Conservation (phyloP, 1,140 invertebrate species). For the Eueides isabella region DNA sequence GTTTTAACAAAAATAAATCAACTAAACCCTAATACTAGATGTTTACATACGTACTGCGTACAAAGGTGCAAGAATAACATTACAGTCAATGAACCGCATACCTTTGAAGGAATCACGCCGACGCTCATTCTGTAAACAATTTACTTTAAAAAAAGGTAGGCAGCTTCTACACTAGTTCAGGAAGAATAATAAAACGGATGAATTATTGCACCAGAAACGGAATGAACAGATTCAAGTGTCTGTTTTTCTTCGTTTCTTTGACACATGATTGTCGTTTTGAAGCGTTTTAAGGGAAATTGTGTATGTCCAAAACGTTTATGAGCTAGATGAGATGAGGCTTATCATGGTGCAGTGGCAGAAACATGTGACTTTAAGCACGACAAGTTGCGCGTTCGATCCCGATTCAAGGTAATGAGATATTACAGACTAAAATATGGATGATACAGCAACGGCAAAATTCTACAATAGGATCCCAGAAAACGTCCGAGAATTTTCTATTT, state of each 20-base stretch:
- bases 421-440: no score
- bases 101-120: slow-evolving; percentile 48
- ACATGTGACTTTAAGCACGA: no score
- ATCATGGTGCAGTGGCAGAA: no score
- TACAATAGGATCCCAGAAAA: no score
- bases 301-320: no score
- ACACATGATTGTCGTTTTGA: no score
- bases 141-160: slow-evolving; percentile 34
- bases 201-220: slow-evolving; percentile 5
- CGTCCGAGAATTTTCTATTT: no score
- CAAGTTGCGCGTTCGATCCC: no score
- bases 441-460: no score
- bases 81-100: slow-evolving; percentile 67
- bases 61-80: slow-evolving; percentile 75
- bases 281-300: no score
- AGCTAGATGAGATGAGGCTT: no score
- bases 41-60: slow-evolving; percentile 44
- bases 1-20: background rate
- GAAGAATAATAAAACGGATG: background rate
- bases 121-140: slow-evolving; percentile 49
- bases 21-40: background rate
- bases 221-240: background rate
- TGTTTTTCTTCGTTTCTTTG: background rate
- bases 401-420: no score
- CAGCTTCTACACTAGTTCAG: background rate